These are phyloP conservation scores for Kryphioiulus occultus DNA, from an alignment of 2,888 invertebrate genomes.

Conservation along the genomic window DNA sequence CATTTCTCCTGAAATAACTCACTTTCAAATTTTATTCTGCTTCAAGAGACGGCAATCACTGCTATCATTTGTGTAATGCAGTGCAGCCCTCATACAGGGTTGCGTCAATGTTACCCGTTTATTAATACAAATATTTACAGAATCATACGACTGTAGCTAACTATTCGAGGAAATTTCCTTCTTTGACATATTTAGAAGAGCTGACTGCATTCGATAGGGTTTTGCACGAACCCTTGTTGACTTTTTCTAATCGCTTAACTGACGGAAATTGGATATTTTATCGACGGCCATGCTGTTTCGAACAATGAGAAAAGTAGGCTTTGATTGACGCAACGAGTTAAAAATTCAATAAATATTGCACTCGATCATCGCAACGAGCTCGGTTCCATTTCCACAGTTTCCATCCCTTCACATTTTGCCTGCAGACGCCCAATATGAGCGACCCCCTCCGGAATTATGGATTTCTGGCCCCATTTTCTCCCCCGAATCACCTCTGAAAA, in stretches of 20 bases:
- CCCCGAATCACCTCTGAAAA: neutral
- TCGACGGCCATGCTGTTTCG: neutral
- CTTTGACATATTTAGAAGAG: too few relatives aligned
- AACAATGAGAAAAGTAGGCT: neutral
- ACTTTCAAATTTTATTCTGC: too few relatives aligned
- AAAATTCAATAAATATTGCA: neutral
- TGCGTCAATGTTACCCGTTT: too few relatives aligned
- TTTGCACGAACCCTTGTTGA: neutral
- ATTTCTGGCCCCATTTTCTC: neutral
- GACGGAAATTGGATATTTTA: conserved; percentile 14
- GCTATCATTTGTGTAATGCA: too few relatives aligned
- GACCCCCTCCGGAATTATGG: neutral
- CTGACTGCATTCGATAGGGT: neutral
- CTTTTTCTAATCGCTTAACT: neutral
- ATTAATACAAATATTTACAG: too few relatives aligned
- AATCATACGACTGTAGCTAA: too few relatives aligned
- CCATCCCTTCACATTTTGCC: neutral
- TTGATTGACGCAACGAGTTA: conserved; percentile 7
- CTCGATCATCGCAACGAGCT: neutral
- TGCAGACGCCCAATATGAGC: neutral
- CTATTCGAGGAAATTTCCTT: too few relatives aligned
- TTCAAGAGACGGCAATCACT: too few relatives aligned
- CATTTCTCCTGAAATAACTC: too few relatives aligned
- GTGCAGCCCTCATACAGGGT: too few relatives aligned
- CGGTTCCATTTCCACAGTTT: neutral